phyloP scores from a whole-genome alignment of 2,888 invertebrate species.

The Trypoxylon attenuatum region DNA sequence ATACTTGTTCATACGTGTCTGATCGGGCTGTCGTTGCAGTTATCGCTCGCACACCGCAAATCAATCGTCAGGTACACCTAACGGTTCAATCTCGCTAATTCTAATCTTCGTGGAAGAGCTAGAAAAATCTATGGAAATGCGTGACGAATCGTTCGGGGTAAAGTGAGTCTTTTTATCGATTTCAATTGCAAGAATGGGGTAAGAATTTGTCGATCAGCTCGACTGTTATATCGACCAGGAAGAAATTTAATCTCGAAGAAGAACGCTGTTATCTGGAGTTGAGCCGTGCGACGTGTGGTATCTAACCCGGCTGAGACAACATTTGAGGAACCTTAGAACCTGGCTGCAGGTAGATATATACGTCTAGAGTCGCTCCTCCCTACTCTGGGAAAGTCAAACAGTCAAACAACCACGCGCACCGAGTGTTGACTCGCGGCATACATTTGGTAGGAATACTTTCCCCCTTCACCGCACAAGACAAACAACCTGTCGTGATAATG shows the following conservation, averaged over 20 bases:
- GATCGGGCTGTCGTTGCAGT: neutral
- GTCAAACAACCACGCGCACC: slow-evolving; percentile 66
- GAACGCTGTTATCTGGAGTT: slow-evolving; percentile 59
- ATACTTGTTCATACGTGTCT: neutral
- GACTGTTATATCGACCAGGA: slow-evolving; percentile 19
- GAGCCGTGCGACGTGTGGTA: slow-evolving; percentile 52
- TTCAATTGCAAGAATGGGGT: no score
- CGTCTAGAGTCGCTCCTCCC: slow-evolving; percentile 54
- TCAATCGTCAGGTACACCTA: no score
- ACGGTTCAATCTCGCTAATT: no score
- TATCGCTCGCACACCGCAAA: no score
- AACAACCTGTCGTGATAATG: slow-evolving; percentile 73
- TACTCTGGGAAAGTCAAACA: slow-evolving; percentile 74
- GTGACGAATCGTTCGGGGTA: neutral
- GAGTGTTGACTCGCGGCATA: slow-evolving; percentile 71
- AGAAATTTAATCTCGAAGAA: slow-evolving; percentile 45
- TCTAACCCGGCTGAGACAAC: slow-evolving; percentile 72
- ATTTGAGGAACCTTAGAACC: slow-evolving; percentile 65
- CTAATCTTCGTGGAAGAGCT: neutral
- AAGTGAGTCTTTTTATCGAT: no score
- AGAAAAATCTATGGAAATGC: neutral
- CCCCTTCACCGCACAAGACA: slow-evolving; percentile 57
- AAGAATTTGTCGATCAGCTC: no score
- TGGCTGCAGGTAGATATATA: slow-evolving; percentile 64
- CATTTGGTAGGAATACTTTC: slow-evolving; percentile 64